Conservation (phyloP, 35 echinoderm and acorn worm genomes). For the Acanthaster planci region DNA sequence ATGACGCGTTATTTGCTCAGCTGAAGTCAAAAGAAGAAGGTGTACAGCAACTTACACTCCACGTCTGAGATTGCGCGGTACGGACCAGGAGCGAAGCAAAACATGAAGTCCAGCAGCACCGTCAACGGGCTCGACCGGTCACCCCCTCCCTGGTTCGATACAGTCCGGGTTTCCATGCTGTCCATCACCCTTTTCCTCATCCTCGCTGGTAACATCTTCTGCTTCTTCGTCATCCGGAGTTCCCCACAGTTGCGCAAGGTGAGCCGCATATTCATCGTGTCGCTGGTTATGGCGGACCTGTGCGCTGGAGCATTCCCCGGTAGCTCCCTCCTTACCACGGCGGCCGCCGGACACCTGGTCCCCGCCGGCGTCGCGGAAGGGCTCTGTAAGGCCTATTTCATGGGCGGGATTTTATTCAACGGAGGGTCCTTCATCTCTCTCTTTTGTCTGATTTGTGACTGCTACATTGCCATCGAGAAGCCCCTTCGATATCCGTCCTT, state of each 20-base stretch:
- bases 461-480: constrained; percentile 10
- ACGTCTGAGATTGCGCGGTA: no score
- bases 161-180: not conserved
- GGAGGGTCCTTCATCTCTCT: not conserved
- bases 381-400: not conserved
- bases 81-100: not conserved
- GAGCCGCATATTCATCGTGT: constrained; percentile 9
- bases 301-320: not conserved
- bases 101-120: not conserved
- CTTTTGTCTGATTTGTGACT: not conserved
- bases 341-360: not conserved
- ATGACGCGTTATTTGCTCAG: no score
- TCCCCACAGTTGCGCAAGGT: constrained; percentile 2
- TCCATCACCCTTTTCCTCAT: not conserved
- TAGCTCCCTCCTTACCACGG: not conserved
- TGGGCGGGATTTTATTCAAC: not conserved
- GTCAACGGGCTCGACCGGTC: not conserved
- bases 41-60: no score
- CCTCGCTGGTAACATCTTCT: not conserved
- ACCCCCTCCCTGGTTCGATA: not conserved
- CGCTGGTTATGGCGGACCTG: not conserved
- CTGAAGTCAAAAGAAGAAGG: no score
- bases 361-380: not conserved
- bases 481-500: constrained; percentile 6
- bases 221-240: not conserved